Evolutionary conservation across 2,113 vertebrate genomes (phyloP).

Genomic region (Pachypanchax playfairii): DNA sequence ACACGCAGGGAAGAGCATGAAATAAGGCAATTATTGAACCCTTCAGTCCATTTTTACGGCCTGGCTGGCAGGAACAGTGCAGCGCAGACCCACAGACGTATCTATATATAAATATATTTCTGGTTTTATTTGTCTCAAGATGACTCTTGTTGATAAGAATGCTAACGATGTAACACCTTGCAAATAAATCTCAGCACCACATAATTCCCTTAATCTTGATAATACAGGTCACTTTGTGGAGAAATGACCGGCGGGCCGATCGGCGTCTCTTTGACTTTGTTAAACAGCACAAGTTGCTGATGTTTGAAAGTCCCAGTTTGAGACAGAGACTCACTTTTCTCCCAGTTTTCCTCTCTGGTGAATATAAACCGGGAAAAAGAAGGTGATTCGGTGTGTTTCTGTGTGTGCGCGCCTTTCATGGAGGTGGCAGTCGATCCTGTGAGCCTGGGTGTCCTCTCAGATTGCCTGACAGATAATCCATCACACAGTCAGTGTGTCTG

Average conservation of each 20-base stretch:
- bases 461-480: constrained; percentile 82
- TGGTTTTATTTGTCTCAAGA: constrained; percentile 39
- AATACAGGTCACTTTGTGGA: constrained; percentile 17
- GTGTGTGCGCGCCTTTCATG: constrained; percentile 44
- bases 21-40: constrained; percentile 87
- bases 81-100: constrained; percentile 15
- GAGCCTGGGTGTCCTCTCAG: constrained; percentile 69
- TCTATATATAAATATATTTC: constrained; percentile 1
- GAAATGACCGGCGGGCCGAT: neutral
- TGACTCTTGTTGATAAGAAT: constrained; percentile 49
- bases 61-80: constrained; percentile 43
- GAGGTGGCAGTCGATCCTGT: constrained; percentile 72
- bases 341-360: constrained; percentile 22
- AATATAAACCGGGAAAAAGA: constrained; percentile 5
- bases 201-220: constrained; percentile 3
- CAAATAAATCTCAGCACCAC: constrained; percentile 24
- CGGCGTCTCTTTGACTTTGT: constrained; percentile 34
- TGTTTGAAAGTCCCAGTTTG: constrained; percentile 23
- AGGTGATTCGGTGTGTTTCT: constrained; percentile 9
- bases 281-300: constrained; percentile 9
- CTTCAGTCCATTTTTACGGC: constrained; percentile 78
- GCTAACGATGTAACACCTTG: constrained; percentile 29
- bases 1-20: constrained; percentile 82
- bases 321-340: constrained; percentile 4
- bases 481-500: constrained; percentile 80